Conservation (phyloP, 2,888 invertebrate genomes). For the Fragum sueziense region DNA sequence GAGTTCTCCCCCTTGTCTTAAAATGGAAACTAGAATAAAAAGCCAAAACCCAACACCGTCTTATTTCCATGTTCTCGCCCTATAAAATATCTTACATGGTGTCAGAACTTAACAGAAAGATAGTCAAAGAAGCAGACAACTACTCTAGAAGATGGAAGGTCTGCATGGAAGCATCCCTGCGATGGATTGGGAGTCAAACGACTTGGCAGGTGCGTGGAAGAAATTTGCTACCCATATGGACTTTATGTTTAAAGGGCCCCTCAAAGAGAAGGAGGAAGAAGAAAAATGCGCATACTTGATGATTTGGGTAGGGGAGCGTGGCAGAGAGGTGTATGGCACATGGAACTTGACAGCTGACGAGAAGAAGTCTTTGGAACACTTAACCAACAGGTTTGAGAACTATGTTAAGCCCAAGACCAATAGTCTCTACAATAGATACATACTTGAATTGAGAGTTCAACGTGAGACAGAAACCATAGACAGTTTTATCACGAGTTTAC, state of each 20-base stretch:
- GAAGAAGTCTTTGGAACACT: slow-evolving; percentile 22
- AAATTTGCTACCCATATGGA: slow-evolving; percentile 35
- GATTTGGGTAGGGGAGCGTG: slow-evolving; percentile 36
- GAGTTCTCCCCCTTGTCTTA: no score
- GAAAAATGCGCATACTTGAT: slow-evolving; percentile 54
- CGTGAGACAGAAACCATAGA: slow-evolving; percentile 18
- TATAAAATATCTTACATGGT: no score
- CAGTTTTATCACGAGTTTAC: slow-evolving; percentile 51
- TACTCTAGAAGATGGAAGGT: neutral
- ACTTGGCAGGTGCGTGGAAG: slow-evolving; percentile 45
- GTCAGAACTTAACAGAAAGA: no score
- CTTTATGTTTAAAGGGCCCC: slow-evolving; percentile 55
- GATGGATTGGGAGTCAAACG: slow-evolving; percentile 40
- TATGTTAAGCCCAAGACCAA: slow-evolving; percentile 48
- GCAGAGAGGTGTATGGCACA: slow-evolving; percentile 37
- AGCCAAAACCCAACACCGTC: no score
- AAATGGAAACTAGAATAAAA: no score
- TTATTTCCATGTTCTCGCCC: no score
- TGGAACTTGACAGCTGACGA: slow-evolving; percentile 45
- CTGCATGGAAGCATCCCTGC: slow-evolving; percentile 25
- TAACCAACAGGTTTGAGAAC: slow-evolving; percentile 27
- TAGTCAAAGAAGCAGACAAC: no score
- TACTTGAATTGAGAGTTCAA: slow-evolving; percentile 48
- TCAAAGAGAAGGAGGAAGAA: slow-evolving; percentile 35
- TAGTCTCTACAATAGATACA: slow-evolving; percentile 46